Percentiles rank a stretch among this genome's conserved stretches.
These are phyloP conservation scores for Solea senegalensis DNA, from an alignment of 2,113 vertebrate genomes.

Conservation along the genomic window DNA sequence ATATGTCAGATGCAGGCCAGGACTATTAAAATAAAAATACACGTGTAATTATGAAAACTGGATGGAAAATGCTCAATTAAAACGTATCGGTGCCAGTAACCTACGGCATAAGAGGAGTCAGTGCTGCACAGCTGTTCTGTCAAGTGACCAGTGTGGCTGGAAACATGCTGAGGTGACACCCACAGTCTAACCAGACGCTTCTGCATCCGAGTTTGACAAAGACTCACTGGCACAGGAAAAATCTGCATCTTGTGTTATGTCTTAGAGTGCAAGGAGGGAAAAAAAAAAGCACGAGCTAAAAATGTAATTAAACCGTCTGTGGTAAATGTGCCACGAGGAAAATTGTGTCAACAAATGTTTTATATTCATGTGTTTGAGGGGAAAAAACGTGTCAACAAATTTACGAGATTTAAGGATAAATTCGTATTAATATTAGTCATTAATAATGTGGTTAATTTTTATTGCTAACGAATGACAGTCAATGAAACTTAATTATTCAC, in stretches of 20 bases:
- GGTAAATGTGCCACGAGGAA: no score
- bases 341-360: no score
- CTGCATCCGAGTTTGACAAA: slow-evolving; percentile 25
- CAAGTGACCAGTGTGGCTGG: slow-evolving; percentile 56
- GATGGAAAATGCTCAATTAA: background rate
- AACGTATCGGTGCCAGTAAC: background rate
- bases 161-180: slow-evolving; percentile 65
- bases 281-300: no score
- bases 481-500: background rate
- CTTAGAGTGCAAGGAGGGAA: no score
- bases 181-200: slow-evolving; percentile 48
- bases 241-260: background rate
- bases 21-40: background rate
- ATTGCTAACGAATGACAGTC: background rate
- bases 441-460: no score
- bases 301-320: no score
- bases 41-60: background rate
- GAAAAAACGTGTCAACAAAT: no score
- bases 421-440: no score
- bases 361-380: no score
- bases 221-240: slow-evolving; percentile 8
- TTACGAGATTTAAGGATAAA: no score
- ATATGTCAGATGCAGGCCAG: background rate
- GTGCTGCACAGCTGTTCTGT: slow-evolving; percentile 65
- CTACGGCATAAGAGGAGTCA: slow-evolving; percentile 18